These are phyloP conservation scores for Stramonita haemastoma DNA, from an alignment of 2,888 invertebrate species.

Conservation along the genomic window DNA sequence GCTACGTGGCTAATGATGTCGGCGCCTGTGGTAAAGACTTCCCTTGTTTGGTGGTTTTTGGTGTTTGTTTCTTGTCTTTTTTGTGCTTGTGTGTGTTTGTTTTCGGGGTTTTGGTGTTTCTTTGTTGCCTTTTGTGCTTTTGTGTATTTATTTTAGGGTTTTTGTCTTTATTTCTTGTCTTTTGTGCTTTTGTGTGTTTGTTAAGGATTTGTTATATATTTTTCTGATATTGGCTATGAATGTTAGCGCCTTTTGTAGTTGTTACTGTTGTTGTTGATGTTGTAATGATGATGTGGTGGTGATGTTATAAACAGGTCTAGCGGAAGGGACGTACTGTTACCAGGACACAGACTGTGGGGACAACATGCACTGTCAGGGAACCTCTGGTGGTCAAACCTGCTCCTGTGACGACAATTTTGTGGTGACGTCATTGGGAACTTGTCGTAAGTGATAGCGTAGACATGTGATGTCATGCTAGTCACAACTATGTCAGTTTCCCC, in stretches of 20 bases:
- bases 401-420: background rate
- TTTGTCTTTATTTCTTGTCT: too few relatives aligned
- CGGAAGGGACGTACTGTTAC: background rate
- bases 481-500: too few relatives aligned
- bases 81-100: too few relatives aligned
- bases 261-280: too few relatives aligned
- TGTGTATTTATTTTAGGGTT: too few relatives aligned
- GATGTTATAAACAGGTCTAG: background rate
- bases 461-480: background rate
- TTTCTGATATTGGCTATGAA: too few relatives aligned
- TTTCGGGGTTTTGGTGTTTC: too few relatives aligned
- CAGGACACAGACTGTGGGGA: background rate
- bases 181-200: too few relatives aligned
- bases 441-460: background rate
- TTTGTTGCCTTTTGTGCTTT: too few relatives aligned
- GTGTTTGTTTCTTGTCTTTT: background rate
- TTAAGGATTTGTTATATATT: too few relatives aligned
- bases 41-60: background rate
- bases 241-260: too few relatives aligned
- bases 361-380: slow-evolving; percentile 5
- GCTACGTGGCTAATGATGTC: background rate
- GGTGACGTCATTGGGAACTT: background rate
- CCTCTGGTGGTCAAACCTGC: background rate
- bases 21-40: slow-evolving; percentile 13
- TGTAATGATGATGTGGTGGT: background rate